Conservation (phyloP, 2,888 invertebrate species). For the Aromia moschata region DNA sequence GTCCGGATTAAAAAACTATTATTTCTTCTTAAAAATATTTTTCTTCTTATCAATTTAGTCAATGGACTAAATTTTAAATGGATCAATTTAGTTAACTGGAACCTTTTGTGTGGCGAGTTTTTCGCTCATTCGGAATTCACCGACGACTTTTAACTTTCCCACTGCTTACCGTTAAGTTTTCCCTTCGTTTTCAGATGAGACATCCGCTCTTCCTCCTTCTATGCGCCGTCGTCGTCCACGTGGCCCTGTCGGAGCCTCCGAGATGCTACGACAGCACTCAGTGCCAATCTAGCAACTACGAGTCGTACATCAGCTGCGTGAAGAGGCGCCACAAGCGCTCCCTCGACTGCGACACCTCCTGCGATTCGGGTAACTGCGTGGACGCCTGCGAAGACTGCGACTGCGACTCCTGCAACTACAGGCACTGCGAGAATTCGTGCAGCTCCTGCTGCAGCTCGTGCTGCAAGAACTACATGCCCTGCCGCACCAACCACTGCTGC, state of each 20-base stretch:
- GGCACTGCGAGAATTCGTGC: slow-evolving; percentile 39
- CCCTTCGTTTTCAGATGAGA: slow-evolving; percentile 32
- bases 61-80: too few species aligned
- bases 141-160: too few species aligned
- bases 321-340: slow-evolving; percentile 50
- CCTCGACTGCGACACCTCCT: slow-evolving; percentile 32
- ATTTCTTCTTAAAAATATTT: too few species aligned
- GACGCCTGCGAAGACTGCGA: slow-evolving; percentile 53
- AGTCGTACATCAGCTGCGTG: slow-evolving; percentile 55
- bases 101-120: too few species aligned
- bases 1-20: too few species aligned
- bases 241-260: slow-evolving; percentile 6
- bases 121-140: too few species aligned
- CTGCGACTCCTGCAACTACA: slow-evolving; percentile 53
- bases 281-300: slow-evolving; percentile 54
- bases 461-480: slow-evolving; percentile 47
- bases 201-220: slow-evolving; percentile 10
- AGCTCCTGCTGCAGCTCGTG: slow-evolving; percentile 49
- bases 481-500: slow-evolving; percentile 57
- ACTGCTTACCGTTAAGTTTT: too few species aligned
- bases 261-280: slow-evolving; percentile 37
- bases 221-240: neutral
- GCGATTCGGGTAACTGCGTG: slow-evolving; percentile 44
- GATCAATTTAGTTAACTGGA: too few species aligned
- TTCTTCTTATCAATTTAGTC: too few species aligned